These are phyloP conservation scores for Eulemur albifrons DNA, from an alignment of 2,797 vertebrate genomes.

Conservation along the genomic window DNA sequence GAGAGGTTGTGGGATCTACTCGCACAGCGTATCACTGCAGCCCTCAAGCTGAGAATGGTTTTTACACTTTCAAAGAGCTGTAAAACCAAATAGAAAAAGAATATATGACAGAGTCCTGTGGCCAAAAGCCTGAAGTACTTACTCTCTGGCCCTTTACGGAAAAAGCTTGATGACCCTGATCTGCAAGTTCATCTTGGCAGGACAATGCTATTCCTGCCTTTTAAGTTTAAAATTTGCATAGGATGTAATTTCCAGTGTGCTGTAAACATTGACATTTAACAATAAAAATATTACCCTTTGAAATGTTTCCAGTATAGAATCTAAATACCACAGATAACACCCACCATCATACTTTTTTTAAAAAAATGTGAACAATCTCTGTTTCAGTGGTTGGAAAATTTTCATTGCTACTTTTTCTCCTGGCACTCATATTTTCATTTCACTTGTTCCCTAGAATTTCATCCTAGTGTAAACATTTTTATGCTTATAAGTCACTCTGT, in stretches of 20 bases:
- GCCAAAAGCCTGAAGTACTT: background rate
- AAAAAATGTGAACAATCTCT: background rate
- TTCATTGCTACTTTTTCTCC: background rate
- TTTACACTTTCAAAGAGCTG: background rate
- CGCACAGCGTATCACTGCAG: background rate
- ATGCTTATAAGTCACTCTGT: background rate
- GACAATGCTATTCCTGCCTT: background rate
- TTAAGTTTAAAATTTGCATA: background rate
- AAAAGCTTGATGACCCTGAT: background rate
- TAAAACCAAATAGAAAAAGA: background rate
- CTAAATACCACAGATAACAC: background rate
- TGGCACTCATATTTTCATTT: background rate
- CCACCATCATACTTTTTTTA: no score
- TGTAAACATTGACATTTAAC: conserved; percentile 17
- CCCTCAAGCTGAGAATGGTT: background rate
- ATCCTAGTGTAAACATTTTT: background rate
- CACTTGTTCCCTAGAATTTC: background rate
- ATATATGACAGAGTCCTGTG: background rate
- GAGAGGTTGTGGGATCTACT: background rate
- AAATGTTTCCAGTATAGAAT: background rate
- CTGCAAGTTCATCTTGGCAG: background rate
- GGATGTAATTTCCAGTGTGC: background rate
- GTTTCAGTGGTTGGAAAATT: background rate
- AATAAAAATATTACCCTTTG: background rate
- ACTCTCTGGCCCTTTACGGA: background rate